These are phyloP conservation scores for Cenopis cana DNA, from an alignment of 2,888 invertebrate species.

Conservation along the genomic window DNA sequence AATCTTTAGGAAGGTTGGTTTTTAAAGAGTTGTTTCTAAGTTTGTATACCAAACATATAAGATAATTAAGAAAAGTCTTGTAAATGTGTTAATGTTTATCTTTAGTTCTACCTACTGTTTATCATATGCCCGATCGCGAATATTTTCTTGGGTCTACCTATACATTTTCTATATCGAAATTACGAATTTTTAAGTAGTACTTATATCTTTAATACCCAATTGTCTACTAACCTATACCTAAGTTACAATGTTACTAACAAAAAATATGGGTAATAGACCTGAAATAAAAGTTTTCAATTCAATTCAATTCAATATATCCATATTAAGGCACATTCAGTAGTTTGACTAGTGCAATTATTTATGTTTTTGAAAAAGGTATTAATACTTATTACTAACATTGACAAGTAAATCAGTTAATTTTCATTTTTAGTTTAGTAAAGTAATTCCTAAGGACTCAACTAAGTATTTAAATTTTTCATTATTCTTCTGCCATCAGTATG, in stretches of 20 bases:
- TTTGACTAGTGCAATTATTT: too few species aligned
- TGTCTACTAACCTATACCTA: too few species aligned
- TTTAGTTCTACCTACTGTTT: too few species aligned
- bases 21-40: not conserved
- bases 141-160: not conserved
- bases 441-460: constrained; percentile 20
- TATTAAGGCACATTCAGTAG: too few species aligned
- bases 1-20: not conserved
- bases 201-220: too few species aligned
- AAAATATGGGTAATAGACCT: too few species aligned
- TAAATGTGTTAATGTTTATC: too few species aligned
- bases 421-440: not conserved
- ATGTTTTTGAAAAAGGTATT: too few species aligned
- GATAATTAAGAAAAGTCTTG: not conserved
- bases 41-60: too few species aligned
- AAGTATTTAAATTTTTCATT: constrained; percentile 28
- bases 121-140: not conserved
- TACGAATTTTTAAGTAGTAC: not conserved
- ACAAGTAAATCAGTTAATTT: not conserved
- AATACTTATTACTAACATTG: not conserved
- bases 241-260: too few species aligned
- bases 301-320: too few species aligned
- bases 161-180: not conserved
- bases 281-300: too few species aligned
- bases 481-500: constrained; percentile 22